Base-by-base conservation (phyloP, 2,888 invertebrate genomes). In the Xanthostigma xanthostigma region DNA sequence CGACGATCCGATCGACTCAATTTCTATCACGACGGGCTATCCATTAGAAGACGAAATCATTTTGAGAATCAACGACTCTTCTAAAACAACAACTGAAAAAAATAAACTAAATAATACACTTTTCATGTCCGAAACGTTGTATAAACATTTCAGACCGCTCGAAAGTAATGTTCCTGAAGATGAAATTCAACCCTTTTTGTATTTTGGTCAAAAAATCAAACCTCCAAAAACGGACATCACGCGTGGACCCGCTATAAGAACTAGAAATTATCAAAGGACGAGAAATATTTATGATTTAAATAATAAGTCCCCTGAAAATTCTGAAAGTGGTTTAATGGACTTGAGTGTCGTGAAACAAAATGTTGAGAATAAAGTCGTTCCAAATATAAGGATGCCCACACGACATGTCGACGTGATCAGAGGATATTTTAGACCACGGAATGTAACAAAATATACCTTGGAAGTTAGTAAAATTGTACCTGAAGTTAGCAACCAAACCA, bases 151-250 rank as follows among this genome's bases (percentile, higher is more conserved):
- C 55, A 64, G 78, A 37, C 78, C 78, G 0, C 67, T 79, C 37
- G 79, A 79, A 59, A 67, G 73, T 33, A 77, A 79, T 56, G 64
- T 79, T 48, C 75, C 78, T 1, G 73, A 72, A 41, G 79, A 78
- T 61, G 81, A 81, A 57, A 74, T 81, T 69, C 75, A 77, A 44
- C 81, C 82, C 10, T 84, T 83, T 62, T 68, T 81, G 49, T 79
- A 73, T 59, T 84, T 84, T 59, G 84, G 84, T 0, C 78, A 81
- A 58, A 83, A 83, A 60, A 58, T 75, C 39, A 67, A 69, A 1
- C 68, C 70, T 0, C 42, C 13, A 1, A 62, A 60, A 42, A 67
- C 57, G 14, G 60, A 60, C 39, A 55, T 54, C 0, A 58, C 62
- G 2, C 57, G 56, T 12, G 12, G 45, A 17, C 37, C 27, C 1